phyloP scores from a whole-genome alignment of 2,113 vertebrate species.

The Solea senegalensis region DNA sequence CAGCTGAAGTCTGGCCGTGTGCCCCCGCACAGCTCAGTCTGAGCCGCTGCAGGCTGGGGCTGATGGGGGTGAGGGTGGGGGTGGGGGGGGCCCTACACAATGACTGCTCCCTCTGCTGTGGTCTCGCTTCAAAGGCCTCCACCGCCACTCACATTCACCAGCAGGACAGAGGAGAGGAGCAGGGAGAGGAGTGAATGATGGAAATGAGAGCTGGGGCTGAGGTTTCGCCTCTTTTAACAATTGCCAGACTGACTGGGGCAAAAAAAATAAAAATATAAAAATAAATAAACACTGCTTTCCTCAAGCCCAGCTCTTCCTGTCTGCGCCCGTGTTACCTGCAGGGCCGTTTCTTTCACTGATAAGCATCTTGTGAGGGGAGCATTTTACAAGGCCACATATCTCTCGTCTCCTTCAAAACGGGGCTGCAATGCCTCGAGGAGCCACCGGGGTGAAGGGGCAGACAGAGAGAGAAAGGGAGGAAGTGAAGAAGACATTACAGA shows the following conservation, averaged over 20 bases:
- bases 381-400: slow-evolving; percentile 52
- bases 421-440: slow-evolving; percentile 36
- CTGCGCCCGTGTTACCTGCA: slow-evolving; percentile 46
- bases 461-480: slow-evolving; percentile 60
- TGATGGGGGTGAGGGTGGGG: slow-evolving; percentile 43
- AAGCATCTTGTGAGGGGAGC: slow-evolving; percentile 45
- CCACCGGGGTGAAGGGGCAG: neutral
- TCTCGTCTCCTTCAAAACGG: slow-evolving; percentile 18
- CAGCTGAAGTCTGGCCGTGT: slow-evolving; percentile 83
- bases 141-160: slow-evolving; percentile 80
- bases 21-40: slow-evolving; percentile 61
- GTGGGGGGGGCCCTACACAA: slow-evolving; percentile 82
- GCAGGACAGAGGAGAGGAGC: slow-evolving; percentile 44
- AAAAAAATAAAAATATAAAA: slow-evolving; percentile 36
- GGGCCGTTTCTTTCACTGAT: slow-evolving; percentile 53
- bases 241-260: neutral
- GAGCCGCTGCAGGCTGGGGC: slow-evolving; percentile 60
- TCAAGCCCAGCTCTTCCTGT: slow-evolving; percentile 36
- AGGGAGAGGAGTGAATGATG: slow-evolving; percentile 36
- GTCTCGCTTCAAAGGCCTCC: slow-evolving; percentile 90
- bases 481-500: slow-evolving; percentile 77
- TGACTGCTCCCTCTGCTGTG: slow-evolving; percentile 86
- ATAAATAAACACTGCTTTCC: slow-evolving; percentile 48
- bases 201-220: slow-evolving; percentile 29
- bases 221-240: slow-evolving; percentile 37